Evolutionary conservation across 2,888 invertebrate species (phyloP).

Genomic region (Coelinius sp.): DNA sequence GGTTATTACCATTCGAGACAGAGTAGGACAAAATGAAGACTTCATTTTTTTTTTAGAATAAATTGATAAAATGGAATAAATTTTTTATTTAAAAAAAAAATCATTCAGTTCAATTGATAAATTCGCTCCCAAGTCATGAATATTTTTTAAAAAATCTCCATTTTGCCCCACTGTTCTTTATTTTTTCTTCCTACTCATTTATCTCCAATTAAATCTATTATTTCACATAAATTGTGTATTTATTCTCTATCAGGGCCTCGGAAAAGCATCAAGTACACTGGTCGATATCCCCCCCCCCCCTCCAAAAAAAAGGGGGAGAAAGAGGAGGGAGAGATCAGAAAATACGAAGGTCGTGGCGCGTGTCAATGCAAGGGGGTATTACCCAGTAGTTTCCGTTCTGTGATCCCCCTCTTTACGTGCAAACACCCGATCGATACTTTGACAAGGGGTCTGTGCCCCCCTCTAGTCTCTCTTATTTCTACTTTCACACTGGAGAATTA

Average conservation of each 20-base stretch:
- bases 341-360: conserved; percentile 19
- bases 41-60: too few species aligned
- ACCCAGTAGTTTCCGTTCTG: conserved; percentile 6
- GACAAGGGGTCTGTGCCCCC: conserved; percentile 30
- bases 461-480: conserved; percentile 46
- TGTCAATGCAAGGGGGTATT: conserved; percentile 2
- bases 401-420: neutral
- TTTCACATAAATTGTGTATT: neutral
- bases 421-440: conserved; percentile 7
- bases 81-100: too few species aligned
- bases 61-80: too few species aligned
- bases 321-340: neutral
- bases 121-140: too few species aligned
- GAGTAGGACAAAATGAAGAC: too few species aligned
- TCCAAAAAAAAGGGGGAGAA: too few species aligned
- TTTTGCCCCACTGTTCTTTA: too few species aligned
- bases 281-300: neutral
- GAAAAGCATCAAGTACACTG: neutral
- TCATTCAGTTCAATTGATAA: too few species aligned
- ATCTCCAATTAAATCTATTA: too few species aligned
- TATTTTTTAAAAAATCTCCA: too few species aligned
- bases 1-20: too few species aligned
- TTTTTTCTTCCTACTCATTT: too few species aligned
- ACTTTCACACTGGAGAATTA: conserved; percentile 37
- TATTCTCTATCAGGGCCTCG: neutral